Evolutionary conservation across 2,113 vertebrate genomes (phyloP).

Genomic region (Heterocephalus glaber): DNA sequence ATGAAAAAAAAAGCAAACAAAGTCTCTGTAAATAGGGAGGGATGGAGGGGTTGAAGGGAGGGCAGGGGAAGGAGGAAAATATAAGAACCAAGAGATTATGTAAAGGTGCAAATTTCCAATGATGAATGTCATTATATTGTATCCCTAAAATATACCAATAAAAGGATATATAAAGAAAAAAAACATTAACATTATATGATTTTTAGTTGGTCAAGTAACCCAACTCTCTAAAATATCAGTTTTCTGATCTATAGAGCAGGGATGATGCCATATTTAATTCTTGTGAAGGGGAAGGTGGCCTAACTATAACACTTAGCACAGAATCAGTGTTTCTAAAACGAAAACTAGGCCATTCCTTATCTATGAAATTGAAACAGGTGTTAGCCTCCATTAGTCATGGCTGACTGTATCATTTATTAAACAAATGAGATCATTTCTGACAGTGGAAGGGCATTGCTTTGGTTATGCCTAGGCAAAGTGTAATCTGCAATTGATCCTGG

Average conservation of each 20-base stretch:
- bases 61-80: no score
- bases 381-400: background rate
- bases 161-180: no score
- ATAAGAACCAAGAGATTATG: no score
- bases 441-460: background rate
- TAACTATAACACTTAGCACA: background rate
- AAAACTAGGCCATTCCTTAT: background rate
- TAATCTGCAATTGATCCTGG: background rate
- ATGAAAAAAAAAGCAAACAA: no score
- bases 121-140: no score
- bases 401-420: background rate
- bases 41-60: no score
- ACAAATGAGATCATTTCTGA: slow-evolving; percentile 15
- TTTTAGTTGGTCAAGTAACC: background rate
- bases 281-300: background rate
- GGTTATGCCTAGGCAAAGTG: background rate
- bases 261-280: background rate
- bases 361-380: background rate
- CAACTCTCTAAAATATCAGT: background rate
- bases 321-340: background rate
- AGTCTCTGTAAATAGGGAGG: no score
- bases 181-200: background rate
- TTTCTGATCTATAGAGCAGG: background rate
- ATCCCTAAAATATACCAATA: no score
- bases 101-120: no score